A percentile compares a stretch with the other conserved stretches of the same genome.
Conservation (phyloP, 2,888 invertebrate species). For the Drosophila colorata region DNA sequence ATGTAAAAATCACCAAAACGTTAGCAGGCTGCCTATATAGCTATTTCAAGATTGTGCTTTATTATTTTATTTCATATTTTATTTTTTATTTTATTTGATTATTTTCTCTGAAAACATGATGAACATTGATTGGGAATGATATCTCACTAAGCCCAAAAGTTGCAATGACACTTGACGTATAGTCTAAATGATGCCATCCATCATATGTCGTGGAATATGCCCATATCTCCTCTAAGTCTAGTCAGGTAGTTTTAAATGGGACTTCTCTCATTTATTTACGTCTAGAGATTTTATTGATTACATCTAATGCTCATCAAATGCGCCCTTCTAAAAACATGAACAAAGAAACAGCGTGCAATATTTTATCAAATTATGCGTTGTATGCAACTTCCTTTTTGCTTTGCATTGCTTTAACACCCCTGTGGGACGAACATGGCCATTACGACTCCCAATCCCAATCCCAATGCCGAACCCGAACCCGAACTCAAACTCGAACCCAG, state of each 20-base stretch:
- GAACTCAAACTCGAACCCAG: slow-evolving; percentile 6
- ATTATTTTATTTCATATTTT: too few species aligned
- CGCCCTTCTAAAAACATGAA: slow-evolving; percentile 36
- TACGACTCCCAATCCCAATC: slow-evolving; percentile 12
- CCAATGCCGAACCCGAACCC: slow-evolving; percentile 13
- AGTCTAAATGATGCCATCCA: neutral
- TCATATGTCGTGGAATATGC: neutral
- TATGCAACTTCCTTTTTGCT: slow-evolving; percentile 65
- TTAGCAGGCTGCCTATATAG: too few species aligned
- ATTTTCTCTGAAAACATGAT: too few species aligned
- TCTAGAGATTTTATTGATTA: slow-evolving; percentile 64
- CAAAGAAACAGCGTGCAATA: slow-evolving; percentile 69
- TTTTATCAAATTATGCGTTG: slow-evolving; percentile 77
- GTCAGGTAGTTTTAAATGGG: slow-evolving; percentile 29
- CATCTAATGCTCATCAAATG: slow-evolving; percentile 69
- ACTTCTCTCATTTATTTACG: slow-evolving; percentile 9
- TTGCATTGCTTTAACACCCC: slow-evolving; percentile 62
- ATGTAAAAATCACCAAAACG: too few species aligned
- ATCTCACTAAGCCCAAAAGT: neutral
- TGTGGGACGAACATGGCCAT: slow-evolving; percentile 32
- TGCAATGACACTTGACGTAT: too few species aligned
- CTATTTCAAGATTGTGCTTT: too few species aligned
- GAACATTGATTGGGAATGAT: neutral
- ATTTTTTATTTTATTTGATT: too few species aligned
- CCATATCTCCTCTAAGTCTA: neutral